These are phyloP conservation scores for Luperina nickerlii DNA, from an alignment of 2,888 invertebrate species.

Conservation along the genomic window DNA sequence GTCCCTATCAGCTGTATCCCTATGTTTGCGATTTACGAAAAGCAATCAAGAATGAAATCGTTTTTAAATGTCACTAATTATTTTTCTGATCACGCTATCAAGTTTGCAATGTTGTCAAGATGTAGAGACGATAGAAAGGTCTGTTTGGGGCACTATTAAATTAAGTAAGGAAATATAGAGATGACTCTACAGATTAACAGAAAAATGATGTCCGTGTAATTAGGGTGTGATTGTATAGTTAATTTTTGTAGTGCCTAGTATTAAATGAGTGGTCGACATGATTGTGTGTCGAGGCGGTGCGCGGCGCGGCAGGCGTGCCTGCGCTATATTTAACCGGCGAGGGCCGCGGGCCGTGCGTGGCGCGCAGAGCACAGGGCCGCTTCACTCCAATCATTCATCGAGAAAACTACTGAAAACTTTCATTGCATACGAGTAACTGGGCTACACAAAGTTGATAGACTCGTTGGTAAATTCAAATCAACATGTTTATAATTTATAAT, in stretches of 20 bases:
- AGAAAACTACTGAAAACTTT: constrained; percentile 72
- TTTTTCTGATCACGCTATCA: not conserved
- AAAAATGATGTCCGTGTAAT: constrained; percentile 18
- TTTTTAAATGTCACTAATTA: constrained; percentile 9
- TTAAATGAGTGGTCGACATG: constrained; percentile 82
- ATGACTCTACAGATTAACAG: not conserved
- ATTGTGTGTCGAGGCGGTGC: constrained; percentile 82
- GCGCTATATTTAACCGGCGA: constrained; percentile 88
- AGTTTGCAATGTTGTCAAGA: not conserved
- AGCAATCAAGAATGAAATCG: constrained; percentile 1
- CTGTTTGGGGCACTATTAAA: not conserved
- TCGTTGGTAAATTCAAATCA: constrained; percentile 26
- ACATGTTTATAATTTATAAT: constrained; percentile 43
- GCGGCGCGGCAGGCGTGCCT: constrained; percentile 84
- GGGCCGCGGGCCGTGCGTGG: constrained; percentile 81
- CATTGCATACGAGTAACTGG: constrained; percentile 51
- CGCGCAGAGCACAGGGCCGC: constrained; percentile 76
- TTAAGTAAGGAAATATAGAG: not conserved
- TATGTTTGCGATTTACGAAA: constrained; percentile 5
- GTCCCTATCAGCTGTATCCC: not conserved
- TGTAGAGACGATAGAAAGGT: not conserved
- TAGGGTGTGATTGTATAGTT: constrained; percentile 48
- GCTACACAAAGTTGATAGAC: constrained; percentile 36
- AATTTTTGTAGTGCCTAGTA: constrained; percentile 70
- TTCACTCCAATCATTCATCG: constrained; percentile 80